Percentiles rank a stretch among this genome's conserved stretches.
Evolutionary conservation across 2,888 invertebrate genomes (phyloP).

Genomic region (Lymantria monacha): DNA sequence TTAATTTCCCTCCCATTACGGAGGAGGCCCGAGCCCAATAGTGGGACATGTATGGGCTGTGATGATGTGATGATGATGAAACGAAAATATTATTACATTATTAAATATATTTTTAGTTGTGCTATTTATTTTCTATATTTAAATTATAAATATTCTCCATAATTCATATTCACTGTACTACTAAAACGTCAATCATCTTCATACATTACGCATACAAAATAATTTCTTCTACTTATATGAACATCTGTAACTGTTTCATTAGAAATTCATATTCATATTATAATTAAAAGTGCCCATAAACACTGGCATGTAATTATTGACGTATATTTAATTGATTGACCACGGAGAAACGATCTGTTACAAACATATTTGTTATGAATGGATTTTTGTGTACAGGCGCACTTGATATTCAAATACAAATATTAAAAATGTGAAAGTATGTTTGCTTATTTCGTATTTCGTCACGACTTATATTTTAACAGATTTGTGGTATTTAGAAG

Average conservation of each 20-base stretch:
- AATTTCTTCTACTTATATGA: conserved; percentile 37
- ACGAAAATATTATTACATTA: too few species aligned
- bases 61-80: too few species aligned
- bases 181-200: conserved; percentile 24
- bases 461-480: background rate
- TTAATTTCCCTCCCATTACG: too few species aligned
- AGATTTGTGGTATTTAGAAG: too few species aligned
- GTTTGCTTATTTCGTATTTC: background rate
- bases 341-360: conserved; percentile 58
- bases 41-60: too few species aligned
- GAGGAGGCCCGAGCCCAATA: too few species aligned
- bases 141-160: conserved; percentile 4
- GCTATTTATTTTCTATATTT: background rate
- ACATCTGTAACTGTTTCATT: conserved; percentile 47
- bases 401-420: background rate
- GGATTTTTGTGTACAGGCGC: conserved; percentile 6
- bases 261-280: conserved; percentile 53
- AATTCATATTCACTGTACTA: conserved; percentile 11
- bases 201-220: conserved; percentile 25
- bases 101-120: background rate
- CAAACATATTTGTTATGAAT: conserved; percentile 27
- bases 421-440: background rate
- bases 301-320: conserved; percentile 54
- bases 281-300: conserved; percentile 59
- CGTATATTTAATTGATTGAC: conserved; percentile 63